Conservation (phyloP, 2,797 vertebrate genomes). For the Discoglossus pictus region DNA sequence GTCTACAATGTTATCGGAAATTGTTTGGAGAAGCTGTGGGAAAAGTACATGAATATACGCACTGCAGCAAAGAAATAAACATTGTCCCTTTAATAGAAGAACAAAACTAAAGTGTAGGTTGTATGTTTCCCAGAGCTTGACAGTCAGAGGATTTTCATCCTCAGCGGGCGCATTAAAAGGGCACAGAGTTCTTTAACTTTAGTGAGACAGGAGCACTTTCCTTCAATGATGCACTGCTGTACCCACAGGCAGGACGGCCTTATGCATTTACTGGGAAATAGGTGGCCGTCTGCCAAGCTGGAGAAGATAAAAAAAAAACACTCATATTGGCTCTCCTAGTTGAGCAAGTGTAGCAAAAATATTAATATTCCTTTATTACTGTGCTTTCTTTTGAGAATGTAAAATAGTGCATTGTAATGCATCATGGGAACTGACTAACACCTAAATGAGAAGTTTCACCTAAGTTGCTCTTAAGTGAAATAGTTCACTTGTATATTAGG, state of each 20-base stretch:
- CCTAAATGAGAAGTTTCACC: no score
- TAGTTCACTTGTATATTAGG: no score
- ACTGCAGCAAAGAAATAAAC: no score
- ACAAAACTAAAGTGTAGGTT: neutral
- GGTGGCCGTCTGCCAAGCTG: constrained; percentile 51
- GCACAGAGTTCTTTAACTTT: constrained; percentile 48
- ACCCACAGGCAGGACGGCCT: constrained; percentile 43
- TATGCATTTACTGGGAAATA: constrained; percentile 52
- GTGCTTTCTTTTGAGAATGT: neutral
- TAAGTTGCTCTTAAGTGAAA: no score
- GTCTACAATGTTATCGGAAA: no score
- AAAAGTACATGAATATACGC: no score
- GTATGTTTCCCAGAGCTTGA: neutral
- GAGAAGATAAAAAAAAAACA: constrained; percentile 33
- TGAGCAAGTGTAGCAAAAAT: neutral
- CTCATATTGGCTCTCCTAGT: constrained; percentile 28
- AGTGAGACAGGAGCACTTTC: constrained; percentile 50
- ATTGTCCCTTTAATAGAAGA: no score
- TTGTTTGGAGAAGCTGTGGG: no score
- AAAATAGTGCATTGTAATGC: neutral
- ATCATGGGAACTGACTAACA: no score
- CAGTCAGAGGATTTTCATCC: neutral
- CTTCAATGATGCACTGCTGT: constrained; percentile 52
- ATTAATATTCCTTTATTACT: neutral
- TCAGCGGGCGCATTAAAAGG: constrained; percentile 45